Evolutionary conservation across 2,888 invertebrate genomes (phyloP).

Genomic region (Epinotia brunnichana): DNA sequence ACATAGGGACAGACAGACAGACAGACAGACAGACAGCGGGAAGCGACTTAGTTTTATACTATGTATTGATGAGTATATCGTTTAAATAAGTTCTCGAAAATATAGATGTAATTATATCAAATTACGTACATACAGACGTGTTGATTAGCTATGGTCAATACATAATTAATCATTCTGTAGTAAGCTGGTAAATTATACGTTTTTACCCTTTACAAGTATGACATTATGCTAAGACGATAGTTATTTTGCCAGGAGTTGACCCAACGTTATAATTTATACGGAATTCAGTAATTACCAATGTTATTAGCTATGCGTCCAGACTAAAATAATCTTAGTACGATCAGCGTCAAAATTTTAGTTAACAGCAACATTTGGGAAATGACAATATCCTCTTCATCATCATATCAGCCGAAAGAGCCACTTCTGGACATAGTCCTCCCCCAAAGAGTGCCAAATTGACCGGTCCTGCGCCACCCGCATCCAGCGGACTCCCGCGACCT

Average conservation of each 20-base stretch:
- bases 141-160: background rate
- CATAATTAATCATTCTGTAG: background rate
- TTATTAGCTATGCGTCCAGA: constrained; percentile 17
- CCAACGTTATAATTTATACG: constrained; percentile 23
- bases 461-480: too few species aligned
- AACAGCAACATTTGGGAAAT: too few species aligned
- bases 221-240: background rate
- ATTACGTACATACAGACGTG: background rate
- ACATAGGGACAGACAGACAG: too few species aligned
- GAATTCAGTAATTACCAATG: constrained; percentile 23
- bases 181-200: background rate
- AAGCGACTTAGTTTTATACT: too few species aligned
- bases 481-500: too few species aligned
- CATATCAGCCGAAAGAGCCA: too few species aligned
- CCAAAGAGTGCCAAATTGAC: too few species aligned
- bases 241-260: background rate
- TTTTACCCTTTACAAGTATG: background rate
- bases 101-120: background rate
- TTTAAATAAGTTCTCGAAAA: too few species aligned
- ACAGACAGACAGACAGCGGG: too few species aligned
- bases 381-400: too few species aligned
- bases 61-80: too few species aligned
- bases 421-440: too few species aligned
- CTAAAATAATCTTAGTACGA: constrained; percentile 15
- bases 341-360: background rate